phyloP scores from a whole-genome alignment of 1,140 invertebrate genomes.

The Gonioctena quinquepunctata region DNA sequence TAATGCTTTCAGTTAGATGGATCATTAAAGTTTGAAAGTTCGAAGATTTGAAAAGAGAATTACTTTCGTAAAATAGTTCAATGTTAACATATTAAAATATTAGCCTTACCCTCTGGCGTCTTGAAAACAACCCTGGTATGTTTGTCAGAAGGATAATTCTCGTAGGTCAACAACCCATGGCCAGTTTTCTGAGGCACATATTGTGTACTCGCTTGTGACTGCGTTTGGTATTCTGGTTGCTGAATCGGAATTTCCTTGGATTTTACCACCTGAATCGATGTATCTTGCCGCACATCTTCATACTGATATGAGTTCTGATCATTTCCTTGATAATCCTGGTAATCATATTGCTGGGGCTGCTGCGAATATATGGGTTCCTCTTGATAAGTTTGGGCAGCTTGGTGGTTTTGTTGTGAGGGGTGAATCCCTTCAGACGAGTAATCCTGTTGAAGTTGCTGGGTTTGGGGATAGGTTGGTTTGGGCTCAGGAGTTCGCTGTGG shows the following conservation, averaged over 20 bases:
- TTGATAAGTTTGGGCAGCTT: too few species aligned
- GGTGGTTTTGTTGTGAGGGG: too few species aligned
- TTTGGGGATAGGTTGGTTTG: too few species aligned
- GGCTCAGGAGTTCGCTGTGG: neutral
- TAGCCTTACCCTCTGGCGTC: constrained; percentile 7
- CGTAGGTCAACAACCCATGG: constrained; percentile 19
- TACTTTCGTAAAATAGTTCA: too few species aligned
- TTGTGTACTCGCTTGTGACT: neutral
- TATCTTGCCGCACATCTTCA: neutral
- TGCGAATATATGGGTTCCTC: constrained; percentile 4
- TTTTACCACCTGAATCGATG: neutral
- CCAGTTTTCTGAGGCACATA: neutral
- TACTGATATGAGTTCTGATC: neutral
- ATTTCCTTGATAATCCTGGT: neutral
- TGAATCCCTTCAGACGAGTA: too few species aligned
- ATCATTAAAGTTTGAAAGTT: too few species aligned
- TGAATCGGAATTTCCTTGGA: too few species aligned
- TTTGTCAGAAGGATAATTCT: constrained; percentile 16
- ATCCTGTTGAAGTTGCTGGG: constrained; percentile 15
- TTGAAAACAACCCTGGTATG: constrained; percentile 24
- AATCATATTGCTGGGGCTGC: neutral
- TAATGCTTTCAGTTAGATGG: too few species aligned
- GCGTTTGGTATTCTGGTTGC: too few species aligned
- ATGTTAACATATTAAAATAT: too few species aligned
- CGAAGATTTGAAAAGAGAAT: too few species aligned